Conservation (phyloP, 2,113 vertebrate genomes). For the Anhinga rufa region DNA sequence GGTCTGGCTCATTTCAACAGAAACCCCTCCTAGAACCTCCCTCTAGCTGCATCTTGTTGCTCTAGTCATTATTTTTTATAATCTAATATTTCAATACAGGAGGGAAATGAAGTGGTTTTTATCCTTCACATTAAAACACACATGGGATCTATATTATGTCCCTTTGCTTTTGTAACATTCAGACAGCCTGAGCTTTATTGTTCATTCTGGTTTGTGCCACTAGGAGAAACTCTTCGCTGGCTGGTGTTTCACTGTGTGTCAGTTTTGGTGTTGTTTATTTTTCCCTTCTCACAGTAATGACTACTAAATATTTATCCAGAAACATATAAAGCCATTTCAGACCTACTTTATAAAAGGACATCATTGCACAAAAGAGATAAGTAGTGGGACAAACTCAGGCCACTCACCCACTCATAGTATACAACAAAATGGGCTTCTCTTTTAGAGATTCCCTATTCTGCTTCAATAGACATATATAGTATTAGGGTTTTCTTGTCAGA, state of each 20-base stretch:
- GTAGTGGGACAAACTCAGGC: background rate
- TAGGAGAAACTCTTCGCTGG: background rate
- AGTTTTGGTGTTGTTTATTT: background rate
- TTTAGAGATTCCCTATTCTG: background rate
- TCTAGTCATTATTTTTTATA: constrained; percentile 49
- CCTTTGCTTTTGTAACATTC: background rate
- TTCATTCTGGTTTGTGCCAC: background rate
- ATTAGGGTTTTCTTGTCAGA: background rate
- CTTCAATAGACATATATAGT: background rate
- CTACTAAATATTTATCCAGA: background rate
- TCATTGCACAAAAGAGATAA: background rate
- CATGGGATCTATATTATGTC: background rate
- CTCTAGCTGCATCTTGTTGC: background rate
- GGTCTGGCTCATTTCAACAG: background rate
- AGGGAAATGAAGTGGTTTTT: background rate
- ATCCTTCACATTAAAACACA: constrained; percentile 2
- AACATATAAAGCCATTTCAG: background rate
- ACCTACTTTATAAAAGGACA: background rate
- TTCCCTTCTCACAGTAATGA: background rate
- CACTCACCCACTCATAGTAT: background rate
- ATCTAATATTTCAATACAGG: background rate
- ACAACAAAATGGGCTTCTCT: background rate
- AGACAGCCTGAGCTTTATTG: background rate
- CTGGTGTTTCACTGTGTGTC: background rate
- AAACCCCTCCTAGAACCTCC: background rate